These are phyloP conservation scores for Danio choprae DNA, from an alignment of 2,797 vertebrate species.

Conservation along the genomic window DNA sequence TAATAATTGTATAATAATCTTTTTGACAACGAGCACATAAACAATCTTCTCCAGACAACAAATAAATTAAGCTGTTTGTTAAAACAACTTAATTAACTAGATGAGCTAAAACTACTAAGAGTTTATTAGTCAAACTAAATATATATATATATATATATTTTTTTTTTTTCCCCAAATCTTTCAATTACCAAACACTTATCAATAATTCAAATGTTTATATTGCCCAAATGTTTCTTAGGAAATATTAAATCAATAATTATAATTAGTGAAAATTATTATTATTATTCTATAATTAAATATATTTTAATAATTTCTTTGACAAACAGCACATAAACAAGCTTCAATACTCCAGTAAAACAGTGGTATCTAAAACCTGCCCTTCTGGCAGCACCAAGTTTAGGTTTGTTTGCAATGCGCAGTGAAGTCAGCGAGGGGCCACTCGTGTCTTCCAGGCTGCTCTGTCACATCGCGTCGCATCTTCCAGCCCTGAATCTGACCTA, in stretches of 20 bases:
- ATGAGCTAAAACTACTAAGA: too few relatives aligned
- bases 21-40: slow-evolving; percentile 2
- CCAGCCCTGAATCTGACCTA: slow-evolving; percentile 31
- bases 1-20: background rate
- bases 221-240: too few relatives aligned
- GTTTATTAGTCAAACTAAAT: too few relatives aligned
- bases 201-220: too few relatives aligned
- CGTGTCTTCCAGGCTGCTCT: slow-evolving; percentile 72
- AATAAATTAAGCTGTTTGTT: too few relatives aligned
- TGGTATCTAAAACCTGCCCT: slow-evolving; percentile 31
- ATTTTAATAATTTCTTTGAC: background rate
- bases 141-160: too few relatives aligned
- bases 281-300: background rate
- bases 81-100: too few relatives aligned
- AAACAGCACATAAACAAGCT: background rate
- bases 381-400: slow-evolving; percentile 42
- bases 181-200: too few relatives aligned
- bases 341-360: background rate
- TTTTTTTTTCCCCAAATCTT: too few relatives aligned
- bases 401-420: slow-evolving; percentile 62
- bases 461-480: slow-evolving; percentile 72
- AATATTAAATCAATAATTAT: too few relatives aligned
- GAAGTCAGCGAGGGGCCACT: slow-evolving; percentile 77
- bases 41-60: too few relatives aligned
- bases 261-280: too few relatives aligned